Percentiles rank a stretch among this genome's conserved stretches.
Evolutionary conservation across 1,140 invertebrate genomes (phyloP).

Genomic region (fruit fly (Drosophila melanogaster)): Release_6_plus_ISO1_MT NC_004354.4:14950501-14951000

Average conservation of each 20-base stretch:
- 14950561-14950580: slow-evolving; percentile 66
- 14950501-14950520: slow-evolving; percentile 60
- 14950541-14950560: slow-evolving; percentile 26
- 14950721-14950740: slow-evolving; percentile 69
- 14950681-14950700: slow-evolving; percentile 10
- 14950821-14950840: slow-evolving; percentile 29
- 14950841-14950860: background rate
- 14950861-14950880: background rate
- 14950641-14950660: background rate
- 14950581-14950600: slow-evolving; percentile 61
- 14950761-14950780: slow-evolving; percentile 44
- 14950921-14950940: no score
- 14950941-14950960: no score
- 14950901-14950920: no score
- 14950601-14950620: background rate
- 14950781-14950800: slow-evolving; percentile 18
- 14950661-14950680: background rate
- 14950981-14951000: no score
- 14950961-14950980: no score
- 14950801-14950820: slow-evolving; percentile 11
- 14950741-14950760: slow-evolving; percentile 59
- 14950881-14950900: no score
- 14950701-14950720: slow-evolving; percentile 56
- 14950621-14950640: background rate
- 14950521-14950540: slow-evolving; percentile 55